Percentiles rank a stretch among this genome's conserved stretches.
These are phyloP conservation scores for Hiodon alosoides DNA, from an alignment of 2,113 vertebrate species.

Conservation along the genomic window DNA sequence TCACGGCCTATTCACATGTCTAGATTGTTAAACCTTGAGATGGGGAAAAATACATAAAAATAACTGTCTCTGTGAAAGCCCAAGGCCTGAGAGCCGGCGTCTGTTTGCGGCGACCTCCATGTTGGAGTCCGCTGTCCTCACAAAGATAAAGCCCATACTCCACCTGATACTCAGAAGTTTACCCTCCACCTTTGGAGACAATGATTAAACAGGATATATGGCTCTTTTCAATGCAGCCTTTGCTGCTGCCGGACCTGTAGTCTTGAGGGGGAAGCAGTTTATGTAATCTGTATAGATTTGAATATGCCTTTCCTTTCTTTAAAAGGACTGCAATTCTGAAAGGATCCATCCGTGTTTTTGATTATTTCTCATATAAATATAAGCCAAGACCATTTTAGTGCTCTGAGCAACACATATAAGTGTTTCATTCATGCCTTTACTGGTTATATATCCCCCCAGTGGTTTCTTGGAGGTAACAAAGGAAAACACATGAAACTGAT, in stretches of 20 bases:
- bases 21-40: conserved; percentile 19
- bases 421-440: no score
- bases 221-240: background rate
- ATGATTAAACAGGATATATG: background rate
- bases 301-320: background rate
- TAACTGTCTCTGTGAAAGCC: conserved; percentile 19
- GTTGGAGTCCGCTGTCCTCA: conserved; percentile 6
- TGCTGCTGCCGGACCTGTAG: background rate
- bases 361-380: no score
- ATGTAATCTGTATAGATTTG: background rate
- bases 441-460: no score
- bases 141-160: conserved; percentile 15
- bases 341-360: no score
- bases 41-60: background rate
- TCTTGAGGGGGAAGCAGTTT: conserved; percentile 2
- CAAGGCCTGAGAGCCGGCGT: conserved; percentile 7
- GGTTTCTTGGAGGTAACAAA: no score
- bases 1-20: conserved; percentile 40
- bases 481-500: no score
- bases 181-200: conserved; percentile 15
- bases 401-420: no score
- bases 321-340: no score
- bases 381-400: no score
- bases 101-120: background rate
- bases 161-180: conserved; percentile 15